These are phyloP conservation scores for Pachyseris speciosa DNA, from an alignment of 64 coral and sea anemone species.

Conservation along the genomic window DNA sequence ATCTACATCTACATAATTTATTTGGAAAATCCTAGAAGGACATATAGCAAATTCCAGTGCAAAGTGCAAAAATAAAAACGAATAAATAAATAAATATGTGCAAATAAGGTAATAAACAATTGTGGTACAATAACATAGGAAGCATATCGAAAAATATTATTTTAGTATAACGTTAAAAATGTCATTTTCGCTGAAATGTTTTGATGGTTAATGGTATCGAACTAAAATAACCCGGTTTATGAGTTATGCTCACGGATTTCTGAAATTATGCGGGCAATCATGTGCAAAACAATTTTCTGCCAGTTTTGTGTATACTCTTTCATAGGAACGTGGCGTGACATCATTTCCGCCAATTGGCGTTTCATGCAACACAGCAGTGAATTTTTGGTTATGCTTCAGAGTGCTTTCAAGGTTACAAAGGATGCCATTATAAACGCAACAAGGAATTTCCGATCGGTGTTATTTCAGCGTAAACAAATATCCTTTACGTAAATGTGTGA, in stretches of 20 bases:
- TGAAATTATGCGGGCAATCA: not conserved
- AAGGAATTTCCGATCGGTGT: not conserved
- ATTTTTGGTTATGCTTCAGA: not conserved
- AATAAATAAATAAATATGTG: no score
- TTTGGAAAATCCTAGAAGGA: no score
- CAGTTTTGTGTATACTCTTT: not conserved
- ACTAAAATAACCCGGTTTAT: not conserved
- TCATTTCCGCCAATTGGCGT: slow-evolving; percentile 25
- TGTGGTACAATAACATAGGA: no score
- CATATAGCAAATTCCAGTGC: no score
- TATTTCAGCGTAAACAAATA: slow-evolving; percentile 2
- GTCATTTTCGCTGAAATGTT: no score
- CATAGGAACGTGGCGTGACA: slow-evolving; percentile 6
- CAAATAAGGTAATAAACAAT: no score
- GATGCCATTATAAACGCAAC: not conserved
- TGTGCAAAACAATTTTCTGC: not conserved
- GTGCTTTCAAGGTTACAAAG: not conserved
- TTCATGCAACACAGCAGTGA: not conserved
- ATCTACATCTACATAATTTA: no score
- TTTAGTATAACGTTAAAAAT: no score
- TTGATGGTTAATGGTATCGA: not conserved
- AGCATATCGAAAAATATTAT: no score
- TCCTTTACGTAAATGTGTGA: not conserved
- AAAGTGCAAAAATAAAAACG: no score
- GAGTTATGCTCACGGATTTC: not conserved